Percentiles rank a stretch among this genome's conserved stretches.
Evolutionary conservation across 1,140 invertebrate species (phyloP).

Genomic region (Trissolcus basalis): DNA sequence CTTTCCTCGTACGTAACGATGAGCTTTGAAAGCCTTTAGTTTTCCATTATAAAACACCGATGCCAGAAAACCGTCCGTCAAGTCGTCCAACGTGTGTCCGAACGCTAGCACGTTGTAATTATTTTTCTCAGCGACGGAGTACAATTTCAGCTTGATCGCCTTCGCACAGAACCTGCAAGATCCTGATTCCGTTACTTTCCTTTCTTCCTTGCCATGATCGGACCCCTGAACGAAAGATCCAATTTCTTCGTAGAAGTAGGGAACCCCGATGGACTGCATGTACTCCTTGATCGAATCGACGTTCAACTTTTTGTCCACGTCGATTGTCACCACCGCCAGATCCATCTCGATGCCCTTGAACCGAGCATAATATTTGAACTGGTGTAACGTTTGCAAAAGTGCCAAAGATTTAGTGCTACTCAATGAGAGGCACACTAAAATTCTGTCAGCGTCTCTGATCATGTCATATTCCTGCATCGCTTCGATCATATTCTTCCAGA

Average conservation of each 20-base stretch:
- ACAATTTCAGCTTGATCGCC: conserved; percentile 84
- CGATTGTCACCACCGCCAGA: conserved; percentile 85
- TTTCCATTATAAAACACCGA: conserved; percentile 89
- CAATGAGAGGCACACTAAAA: conserved; percentile 88
- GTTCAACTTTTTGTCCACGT: conserved; percentile 81
- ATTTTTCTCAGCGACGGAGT: conserved; percentile 83
- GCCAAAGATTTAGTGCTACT: conserved; percentile 88
- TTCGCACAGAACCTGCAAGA: conserved; percentile 83
- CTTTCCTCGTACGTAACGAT: conserved; percentile 85
- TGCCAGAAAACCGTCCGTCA: conserved; percentile 89
- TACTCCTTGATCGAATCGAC: conserved; percentile 82
- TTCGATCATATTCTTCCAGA: conserved; percentile 89
- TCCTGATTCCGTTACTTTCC: conserved; percentile 11
- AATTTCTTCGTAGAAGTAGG: conserved; percentile 85
- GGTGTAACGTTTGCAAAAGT: conserved; percentile 88
- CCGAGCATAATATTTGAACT: conserved; percentile 87
- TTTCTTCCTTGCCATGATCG: conserved; percentile 30
- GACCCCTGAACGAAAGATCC: conserved; percentile 55
- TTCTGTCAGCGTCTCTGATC: conserved; percentile 88
- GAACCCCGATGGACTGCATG: conserved; percentile 80
- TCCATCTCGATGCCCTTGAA: conserved; percentile 86
- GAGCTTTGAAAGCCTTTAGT: conserved; percentile 88
- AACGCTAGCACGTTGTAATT: conserved; percentile 91
- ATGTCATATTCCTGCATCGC: conserved; percentile 90
- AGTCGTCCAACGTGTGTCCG: conserved; percentile 91